These are phyloP conservation scores for Synanthedon formicaeformis DNA, from an alignment of 2,888 invertebrate species.

Conservation along the genomic window DNA sequence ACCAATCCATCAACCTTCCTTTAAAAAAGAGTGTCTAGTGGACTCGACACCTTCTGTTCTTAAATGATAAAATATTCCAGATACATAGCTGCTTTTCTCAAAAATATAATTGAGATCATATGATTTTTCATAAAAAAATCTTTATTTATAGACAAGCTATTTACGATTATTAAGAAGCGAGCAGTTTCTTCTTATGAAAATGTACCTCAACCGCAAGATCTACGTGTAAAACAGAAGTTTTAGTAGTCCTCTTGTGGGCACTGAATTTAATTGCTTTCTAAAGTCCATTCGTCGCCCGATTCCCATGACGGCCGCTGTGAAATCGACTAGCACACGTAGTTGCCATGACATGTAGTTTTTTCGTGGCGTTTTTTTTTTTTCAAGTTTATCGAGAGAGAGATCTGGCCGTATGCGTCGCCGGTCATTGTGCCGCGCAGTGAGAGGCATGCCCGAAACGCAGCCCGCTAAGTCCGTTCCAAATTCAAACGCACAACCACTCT, in stretches of 20 bases:
- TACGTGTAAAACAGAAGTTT: slow-evolving; percentile 23
- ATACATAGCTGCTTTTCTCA: no score
- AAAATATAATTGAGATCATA: no score
- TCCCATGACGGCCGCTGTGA: slow-evolving; percentile 67
- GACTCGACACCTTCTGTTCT: no score
- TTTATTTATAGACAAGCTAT: no score
- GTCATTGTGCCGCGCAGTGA: slow-evolving; percentile 56
- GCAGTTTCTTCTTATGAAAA: background rate
- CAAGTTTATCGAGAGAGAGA: slow-evolving; percentile 50
- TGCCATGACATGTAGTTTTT: slow-evolving; percentile 69
- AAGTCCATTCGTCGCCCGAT: slow-evolving; percentile 61
- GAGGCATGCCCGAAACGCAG: slow-evolving; percentile 18
- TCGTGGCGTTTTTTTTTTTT: slow-evolving; percentile 52
- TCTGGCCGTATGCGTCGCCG: slow-evolving; percentile 53
- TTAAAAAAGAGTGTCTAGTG: no score
- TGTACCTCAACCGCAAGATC: slow-evolving; percentile 5
- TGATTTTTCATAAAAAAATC: no score
- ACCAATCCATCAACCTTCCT: no score
- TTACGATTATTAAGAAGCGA: background rate
- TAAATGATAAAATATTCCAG: no score
- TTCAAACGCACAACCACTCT: slow-evolving; percentile 25
- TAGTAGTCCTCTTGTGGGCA: slow-evolving; percentile 40
- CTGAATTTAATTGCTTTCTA: slow-evolving; percentile 67
- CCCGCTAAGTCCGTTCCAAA: slow-evolving; percentile 10
- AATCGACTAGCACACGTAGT: slow-evolving; percentile 68